Evolutionary conservation across 2,888 invertebrate species (phyloP).

Genomic region (Volucella inflata): DNA sequence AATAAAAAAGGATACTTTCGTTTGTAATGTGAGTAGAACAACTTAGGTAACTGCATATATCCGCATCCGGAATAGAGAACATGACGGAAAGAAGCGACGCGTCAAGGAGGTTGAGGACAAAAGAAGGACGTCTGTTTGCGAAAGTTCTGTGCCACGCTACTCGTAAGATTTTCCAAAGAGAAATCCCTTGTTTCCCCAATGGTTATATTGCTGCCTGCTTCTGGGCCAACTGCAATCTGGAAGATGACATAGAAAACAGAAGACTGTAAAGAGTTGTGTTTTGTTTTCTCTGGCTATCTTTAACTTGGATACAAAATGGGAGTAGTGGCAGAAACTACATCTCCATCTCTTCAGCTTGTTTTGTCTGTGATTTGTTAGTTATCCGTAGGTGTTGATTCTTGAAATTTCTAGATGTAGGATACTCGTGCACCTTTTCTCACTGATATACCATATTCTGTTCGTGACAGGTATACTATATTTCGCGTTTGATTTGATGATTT

Average conservation of each 20-base stretch:
- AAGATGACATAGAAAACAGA: slow-evolving; percentile 60
- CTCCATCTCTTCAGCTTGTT: too few species aligned
- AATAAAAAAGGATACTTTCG: slow-evolving; percentile 64
- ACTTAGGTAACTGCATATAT: slow-evolving; percentile 70
- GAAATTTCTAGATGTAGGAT: background rate
- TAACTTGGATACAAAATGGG: background rate
- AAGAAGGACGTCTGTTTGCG: slow-evolving; percentile 72
- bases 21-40: slow-evolving; percentile 66
- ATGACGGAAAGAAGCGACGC: slow-evolving; percentile 16
- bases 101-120: slow-evolving; percentile 55
- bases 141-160: slow-evolving; percentile 66
- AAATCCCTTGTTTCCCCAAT: slow-evolving; percentile 34
- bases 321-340: slow-evolving; percentile 1
- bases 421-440: background rate
- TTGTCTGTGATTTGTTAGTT: too few species aligned
- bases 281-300: slow-evolving; percentile 6
- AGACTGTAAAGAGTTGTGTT: background rate
- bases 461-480: slow-evolving; percentile 23
- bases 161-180: slow-evolving; percentile 61
- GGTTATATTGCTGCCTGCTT: slow-evolving; percentile 46
- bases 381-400: background rate
- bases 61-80: slow-evolving; percentile 49
- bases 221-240: slow-evolving; percentile 44
- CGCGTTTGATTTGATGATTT: slow-evolving; percentile 36
- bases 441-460: background rate